Evolutionary conservation across 1,140 invertebrate genomes (phyloP).

Genomic region (Drosophila jambulina): DNA sequence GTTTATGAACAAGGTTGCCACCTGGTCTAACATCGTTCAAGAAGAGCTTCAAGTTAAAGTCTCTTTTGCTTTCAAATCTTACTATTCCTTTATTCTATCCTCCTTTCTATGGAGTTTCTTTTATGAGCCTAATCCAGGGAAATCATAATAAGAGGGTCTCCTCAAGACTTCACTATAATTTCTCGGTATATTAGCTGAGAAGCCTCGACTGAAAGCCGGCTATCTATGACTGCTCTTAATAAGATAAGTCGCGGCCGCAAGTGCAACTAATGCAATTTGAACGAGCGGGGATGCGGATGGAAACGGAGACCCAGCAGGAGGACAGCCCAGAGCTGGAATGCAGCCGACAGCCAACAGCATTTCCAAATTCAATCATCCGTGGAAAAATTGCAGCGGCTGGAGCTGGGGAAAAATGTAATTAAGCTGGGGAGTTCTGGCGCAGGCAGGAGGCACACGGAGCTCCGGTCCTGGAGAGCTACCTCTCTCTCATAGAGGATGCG

Average conservation of each 20-base stretch:
- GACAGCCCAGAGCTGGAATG: constrained; percentile 9
- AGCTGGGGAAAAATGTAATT: constrained; percentile 47
- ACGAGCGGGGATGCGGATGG: constrained; percentile 4
- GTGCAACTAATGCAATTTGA: constrained; percentile 68
- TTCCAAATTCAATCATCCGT: constrained; percentile 74
- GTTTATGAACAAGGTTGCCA: neutral
- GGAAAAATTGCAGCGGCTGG: constrained; percentile 40
- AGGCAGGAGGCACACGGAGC: constrained; percentile 5
- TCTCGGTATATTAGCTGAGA: neutral
- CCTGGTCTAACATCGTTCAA: neutral
- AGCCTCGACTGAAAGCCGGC: neutral
- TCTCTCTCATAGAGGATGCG: neutral
- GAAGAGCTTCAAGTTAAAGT: neutral
- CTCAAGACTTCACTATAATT: neutral
- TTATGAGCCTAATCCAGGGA: neutral
- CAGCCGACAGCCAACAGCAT: constrained; percentile 54
- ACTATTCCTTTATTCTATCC: neutral
- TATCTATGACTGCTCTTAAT: constrained; percentile 52
- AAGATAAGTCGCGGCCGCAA: constrained; percentile 54
- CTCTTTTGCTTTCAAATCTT: neutral
- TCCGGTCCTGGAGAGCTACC: neutral
- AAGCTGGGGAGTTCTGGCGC: constrained; percentile 26
- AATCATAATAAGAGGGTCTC: neutral
- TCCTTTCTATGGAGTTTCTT: neutral
- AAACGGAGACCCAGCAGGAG: neutral